phyloP scores from a whole-genome alignment of 2,888 invertebrate genomes.

The Galeruca laticollis region DNA sequence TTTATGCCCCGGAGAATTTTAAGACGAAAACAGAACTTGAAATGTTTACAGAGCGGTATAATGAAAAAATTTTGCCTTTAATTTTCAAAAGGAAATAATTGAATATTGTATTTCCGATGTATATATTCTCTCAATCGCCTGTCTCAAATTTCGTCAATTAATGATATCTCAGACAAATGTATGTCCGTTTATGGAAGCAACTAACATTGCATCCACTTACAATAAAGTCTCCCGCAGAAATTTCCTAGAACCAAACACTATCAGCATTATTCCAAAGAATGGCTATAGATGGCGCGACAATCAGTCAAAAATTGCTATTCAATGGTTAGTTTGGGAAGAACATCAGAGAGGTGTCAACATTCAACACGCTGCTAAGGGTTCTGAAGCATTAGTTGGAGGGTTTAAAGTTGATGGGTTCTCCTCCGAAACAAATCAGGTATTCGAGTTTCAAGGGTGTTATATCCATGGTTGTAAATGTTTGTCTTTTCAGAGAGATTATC shows the following conservation, averaged over 20 bases:
- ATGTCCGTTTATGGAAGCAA: slow-evolving; percentile 51
- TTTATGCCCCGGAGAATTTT: slow-evolving; percentile 28
- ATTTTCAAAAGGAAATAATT: slow-evolving; percentile 53
- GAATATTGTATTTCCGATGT: slow-evolving; percentile 50
- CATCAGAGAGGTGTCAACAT: slow-evolving; percentile 40
- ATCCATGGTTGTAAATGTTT: slow-evolving; percentile 39
- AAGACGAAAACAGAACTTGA: too few species aligned
- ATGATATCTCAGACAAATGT: slow-evolving; percentile 22
- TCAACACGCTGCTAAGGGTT: slow-evolving; percentile 43
- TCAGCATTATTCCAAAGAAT: slow-evolving; percentile 50
- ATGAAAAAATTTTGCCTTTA: slow-evolving; percentile 48
- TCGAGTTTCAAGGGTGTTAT: slow-evolving; percentile 47
- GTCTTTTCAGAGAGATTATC: slow-evolving; percentile 22
- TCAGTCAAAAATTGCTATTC: slow-evolving; percentile 32
- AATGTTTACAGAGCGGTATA: slow-evolving; percentile 40
- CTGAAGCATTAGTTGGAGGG: slow-evolving; percentile 42
- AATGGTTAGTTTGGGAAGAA: slow-evolving; percentile 45
- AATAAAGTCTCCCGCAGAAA: too few species aligned
- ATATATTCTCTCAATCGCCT: slow-evolving; percentile 31
- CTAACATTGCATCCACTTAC: slow-evolving; percentile 50
- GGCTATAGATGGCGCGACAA: slow-evolving; percentile 52
- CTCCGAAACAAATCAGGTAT: slow-evolving; percentile 40
- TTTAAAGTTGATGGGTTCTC: slow-evolving; percentile 42
- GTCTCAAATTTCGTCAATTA: slow-evolving; percentile 28
- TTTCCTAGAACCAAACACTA: too few species aligned